These are phyloP conservation scores for Odobenus rosmarus DNA, from an alignment of 2,113 vertebrate species.

Conservation along the genomic window DNA sequence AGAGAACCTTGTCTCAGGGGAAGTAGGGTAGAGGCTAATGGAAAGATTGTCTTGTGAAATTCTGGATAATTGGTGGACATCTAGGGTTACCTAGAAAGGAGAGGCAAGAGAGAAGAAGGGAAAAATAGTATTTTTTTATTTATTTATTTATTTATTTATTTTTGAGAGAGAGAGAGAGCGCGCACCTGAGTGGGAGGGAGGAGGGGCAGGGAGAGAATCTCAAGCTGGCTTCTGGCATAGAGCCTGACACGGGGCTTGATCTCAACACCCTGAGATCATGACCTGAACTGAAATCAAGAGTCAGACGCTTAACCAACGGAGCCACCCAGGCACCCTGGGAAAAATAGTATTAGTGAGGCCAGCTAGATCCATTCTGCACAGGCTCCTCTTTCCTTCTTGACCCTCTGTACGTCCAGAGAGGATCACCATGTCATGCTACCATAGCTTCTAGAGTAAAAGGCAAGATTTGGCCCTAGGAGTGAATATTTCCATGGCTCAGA, in stretches of 20 bases:
- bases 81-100: neutral
- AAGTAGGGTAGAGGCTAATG: neutral
- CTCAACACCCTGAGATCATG: neutral
- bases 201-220: neutral
- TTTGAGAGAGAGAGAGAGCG: neutral
- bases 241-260: neutral
- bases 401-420: accelerated
- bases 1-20: neutral
- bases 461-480: too few relatives aligned
- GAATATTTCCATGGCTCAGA: neutral
- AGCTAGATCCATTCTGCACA: accelerated
- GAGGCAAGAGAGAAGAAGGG: neutral
- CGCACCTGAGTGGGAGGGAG: neutral
- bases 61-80: neutral
- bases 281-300: neutral
- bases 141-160: too few relatives aligned
- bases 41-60: neutral
- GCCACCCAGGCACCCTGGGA: neutral
- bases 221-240: neutral
- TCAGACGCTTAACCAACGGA: neutral
- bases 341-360: accelerated
- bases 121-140: neutral
- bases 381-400: accelerated
- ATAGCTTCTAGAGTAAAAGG: neutral
- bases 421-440: accelerated